Conservation (phyloP, 2,888 invertebrate species). For the Xestia sexstrigata region DNA sequence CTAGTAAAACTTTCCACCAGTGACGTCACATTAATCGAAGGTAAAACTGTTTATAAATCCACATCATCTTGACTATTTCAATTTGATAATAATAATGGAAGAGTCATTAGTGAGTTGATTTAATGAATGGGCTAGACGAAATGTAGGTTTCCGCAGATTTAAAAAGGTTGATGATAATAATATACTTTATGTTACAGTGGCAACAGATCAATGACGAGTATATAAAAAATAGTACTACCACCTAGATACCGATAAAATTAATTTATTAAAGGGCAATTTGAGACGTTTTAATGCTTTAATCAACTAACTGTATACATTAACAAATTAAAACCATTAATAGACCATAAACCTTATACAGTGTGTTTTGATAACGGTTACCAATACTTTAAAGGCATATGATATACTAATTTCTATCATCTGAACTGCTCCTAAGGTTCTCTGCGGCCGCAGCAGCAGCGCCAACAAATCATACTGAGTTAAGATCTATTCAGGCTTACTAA, state of each 20-base stretch:
- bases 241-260: no score
- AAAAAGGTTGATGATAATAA: not conserved
- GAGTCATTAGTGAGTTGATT: not conserved
- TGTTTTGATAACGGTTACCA: not conserved
- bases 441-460: no score
- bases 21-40: not conserved
- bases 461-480: no score
- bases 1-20: not conserved
- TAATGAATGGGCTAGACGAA: not conserved
- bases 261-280: not conserved
- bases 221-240: not conserved
- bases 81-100: not conserved
- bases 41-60: no score
- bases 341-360: not conserved
- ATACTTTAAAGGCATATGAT: no score
- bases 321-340: not conserved
- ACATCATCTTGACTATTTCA: no score
- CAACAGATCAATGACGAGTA: not conserved
- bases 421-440: no score
- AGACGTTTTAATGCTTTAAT: not conserved
- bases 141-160: not conserved
- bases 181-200: not conserved
- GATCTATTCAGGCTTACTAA: not conserved
- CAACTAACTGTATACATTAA: not conserved
- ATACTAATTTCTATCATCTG: no score